Evolutionary conservation across 2,888 invertebrate genomes (phyloP), one percentile per base, ranked within the genome.

Genomic region (Erynnis tages): DNA sequence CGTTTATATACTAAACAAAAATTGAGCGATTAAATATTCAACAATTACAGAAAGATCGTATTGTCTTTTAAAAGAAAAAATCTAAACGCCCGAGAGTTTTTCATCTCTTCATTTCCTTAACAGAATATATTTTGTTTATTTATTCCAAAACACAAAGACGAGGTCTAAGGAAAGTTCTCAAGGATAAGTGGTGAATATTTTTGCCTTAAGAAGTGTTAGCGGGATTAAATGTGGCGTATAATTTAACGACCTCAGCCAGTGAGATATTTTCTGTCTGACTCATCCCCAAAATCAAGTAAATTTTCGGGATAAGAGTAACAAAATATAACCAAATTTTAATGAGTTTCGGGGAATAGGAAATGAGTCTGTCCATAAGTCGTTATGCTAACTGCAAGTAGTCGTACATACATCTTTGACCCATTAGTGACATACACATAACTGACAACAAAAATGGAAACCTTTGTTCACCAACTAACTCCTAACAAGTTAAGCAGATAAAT

Each of bases 201-300:
- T 44, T 21, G 37, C 37, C 21, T 30, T 37, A 16, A 27, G 30
- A 52, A 34, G 37, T 52, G 44, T 37, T 44, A 19, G 27, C 30
- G 30, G 37, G 44, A 52, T 52, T 52, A 52, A 58, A 58, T 56
- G 60, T 58, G 41, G 56, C 58, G 58, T 53, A 56, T 55, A 58
- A 60, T 60, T 54, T 55, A 53, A 60, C 53, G 58, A 47, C 53
- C 35, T 16, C 30, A 13, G 14, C 21, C 2, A 37, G 19, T 25
- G 34, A 34, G 34, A 46, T 25, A 35, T 34, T 46, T 35, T 30
- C n/a, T 11, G 37, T 16, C 4, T 6, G 43, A 19, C n/a, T 44
- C 30, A 21, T 32, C 41, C 29, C 16, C 41, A 17, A 19, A 17
- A 29, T 41, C 40, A 23, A 25, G 13, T 40, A 7, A 19, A 25